Evolutionary conservation across 1,140 invertebrate genomes (phyloP).

Genomic region (Magallana gigas): DNA sequence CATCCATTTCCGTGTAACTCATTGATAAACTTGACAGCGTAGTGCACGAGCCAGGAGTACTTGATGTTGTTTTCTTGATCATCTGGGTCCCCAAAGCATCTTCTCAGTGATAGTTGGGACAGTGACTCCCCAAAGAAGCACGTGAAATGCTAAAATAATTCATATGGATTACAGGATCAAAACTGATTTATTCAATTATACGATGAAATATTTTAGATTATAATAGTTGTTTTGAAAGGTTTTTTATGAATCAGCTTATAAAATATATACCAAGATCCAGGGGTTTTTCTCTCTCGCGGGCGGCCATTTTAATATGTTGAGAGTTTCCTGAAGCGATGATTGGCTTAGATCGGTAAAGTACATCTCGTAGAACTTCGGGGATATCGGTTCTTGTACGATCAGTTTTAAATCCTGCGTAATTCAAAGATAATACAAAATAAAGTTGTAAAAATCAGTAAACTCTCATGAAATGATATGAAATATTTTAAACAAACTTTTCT

Average conservation of each 20-base stretch:
- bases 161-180: not conserved
- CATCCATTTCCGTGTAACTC: slow-evolving; percentile 37
- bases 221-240: no score
- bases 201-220: no score
- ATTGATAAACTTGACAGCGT: slow-evolving; percentile 25
- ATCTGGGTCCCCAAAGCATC: slow-evolving; percentile 41
- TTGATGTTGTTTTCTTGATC: not conserved
- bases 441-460: no score
- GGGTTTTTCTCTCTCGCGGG: not conserved
- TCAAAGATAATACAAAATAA: not conserved
- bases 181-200: not conserved
- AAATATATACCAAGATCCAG: not conserved
- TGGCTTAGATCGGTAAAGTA: not conserved
- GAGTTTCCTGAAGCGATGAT: not conserved
- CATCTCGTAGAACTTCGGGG: not conserved
- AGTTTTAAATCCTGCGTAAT: not conserved
- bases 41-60: slow-evolving; percentile 4
- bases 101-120: slow-evolving; percentile 7
- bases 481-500: not conserved
- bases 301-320: slow-evolving; percentile 30
- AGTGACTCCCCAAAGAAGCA: slow-evolving; percentile 9
- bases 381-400: slow-evolving; percentile 36
- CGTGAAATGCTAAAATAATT: not conserved
- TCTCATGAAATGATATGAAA: not conserved
- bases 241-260: not conserved